phyloP scores from a whole-genome alignment of 2,797 vertebrate genomes.

The Geotria australis region DNA sequence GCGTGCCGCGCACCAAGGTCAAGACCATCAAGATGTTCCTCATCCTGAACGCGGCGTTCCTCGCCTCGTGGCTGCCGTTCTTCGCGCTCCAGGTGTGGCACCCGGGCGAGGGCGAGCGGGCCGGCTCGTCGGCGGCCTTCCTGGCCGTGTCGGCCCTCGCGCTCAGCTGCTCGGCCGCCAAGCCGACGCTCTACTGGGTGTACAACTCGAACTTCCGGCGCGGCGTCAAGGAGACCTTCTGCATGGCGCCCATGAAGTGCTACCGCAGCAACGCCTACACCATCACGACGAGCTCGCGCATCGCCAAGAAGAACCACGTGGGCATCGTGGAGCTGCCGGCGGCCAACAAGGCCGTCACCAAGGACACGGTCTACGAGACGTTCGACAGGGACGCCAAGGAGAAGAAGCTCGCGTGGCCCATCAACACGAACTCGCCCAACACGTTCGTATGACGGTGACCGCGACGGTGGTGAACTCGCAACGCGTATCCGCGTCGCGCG shows the following conservation, averaged over 20 bases:
- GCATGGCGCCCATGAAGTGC: slow-evolving; percentile 86
- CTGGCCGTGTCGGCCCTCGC: slow-evolving; percentile 30
- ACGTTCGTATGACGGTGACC: slow-evolving; percentile 33
- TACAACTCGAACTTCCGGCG: slow-evolving; percentile 64
- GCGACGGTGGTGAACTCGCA: no score
- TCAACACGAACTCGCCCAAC: slow-evolving; percentile 49
- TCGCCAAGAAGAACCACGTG: slow-evolving; percentile 75
- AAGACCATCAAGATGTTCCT: slow-evolving; percentile 96
- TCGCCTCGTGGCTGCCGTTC: slow-evolving; percentile 62
- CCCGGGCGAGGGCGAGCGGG: slow-evolving; percentile 15
- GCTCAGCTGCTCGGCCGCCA: slow-evolving; percentile 59
- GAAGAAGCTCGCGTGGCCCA: slow-evolving; percentile 74
- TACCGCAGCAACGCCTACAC: slow-evolving; percentile 88
- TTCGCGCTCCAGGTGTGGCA: slow-evolving; percentile 55
- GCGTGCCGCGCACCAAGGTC: slow-evolving; percentile 74
- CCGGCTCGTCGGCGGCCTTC: slow-evolving; percentile 28
- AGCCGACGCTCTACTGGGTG: slow-evolving; percentile 43
- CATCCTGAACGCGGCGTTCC: slow-evolving; percentile 41
- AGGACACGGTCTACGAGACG: slow-evolving; percentile 38
- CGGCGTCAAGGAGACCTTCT: slow-evolving; percentile 76
- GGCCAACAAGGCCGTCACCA: slow-evolving; percentile 22
- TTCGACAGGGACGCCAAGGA: slow-evolving; percentile 57
- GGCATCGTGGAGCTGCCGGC: slow-evolving; percentile 45
- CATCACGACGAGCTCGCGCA: slow-evolving; percentile 61
- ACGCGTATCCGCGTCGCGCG: no score